Evolutionary conservation across 2,113 vertebrate species (phyloP).

Genomic region (Craseonycteris thonglongyai): DNA sequence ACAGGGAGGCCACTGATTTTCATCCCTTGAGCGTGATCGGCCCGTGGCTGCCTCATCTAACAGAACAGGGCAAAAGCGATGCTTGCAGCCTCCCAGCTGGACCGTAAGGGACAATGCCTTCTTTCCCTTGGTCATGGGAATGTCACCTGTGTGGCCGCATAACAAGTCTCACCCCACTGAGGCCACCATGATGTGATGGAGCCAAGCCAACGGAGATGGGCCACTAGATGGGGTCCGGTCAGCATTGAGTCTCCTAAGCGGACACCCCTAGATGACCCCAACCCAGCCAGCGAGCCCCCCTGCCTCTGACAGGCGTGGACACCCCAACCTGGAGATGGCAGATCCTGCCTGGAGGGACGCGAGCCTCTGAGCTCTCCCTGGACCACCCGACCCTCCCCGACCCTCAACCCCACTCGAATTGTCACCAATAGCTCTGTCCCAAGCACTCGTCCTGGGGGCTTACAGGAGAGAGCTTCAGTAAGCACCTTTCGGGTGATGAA

Average conservation of each 20-base stretch:
- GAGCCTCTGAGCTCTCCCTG: background rate
- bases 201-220: background rate
- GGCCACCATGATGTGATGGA: background rate
- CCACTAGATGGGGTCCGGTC: background rate
- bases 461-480: background rate
- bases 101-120: accelerated
- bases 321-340: accelerated
- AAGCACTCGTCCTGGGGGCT: accelerated
- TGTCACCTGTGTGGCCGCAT: accelerated
- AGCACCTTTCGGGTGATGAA: background rate
- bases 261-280: too few relatives aligned
- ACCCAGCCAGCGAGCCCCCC: too few relatives aligned
- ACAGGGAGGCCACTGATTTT: background rate
- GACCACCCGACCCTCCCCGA: background rate
- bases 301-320: background rate
- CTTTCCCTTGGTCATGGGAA: background rate
- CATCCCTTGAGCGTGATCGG: accelerated
- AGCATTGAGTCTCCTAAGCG: background rate
- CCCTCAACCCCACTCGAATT: too few relatives aligned
- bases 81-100: too few relatives aligned
- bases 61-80: accelerated
- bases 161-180: background rate
- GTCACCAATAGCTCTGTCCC: too few relatives aligned
- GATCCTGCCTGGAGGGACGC: background rate
- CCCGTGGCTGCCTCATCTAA: accelerated